Evolutionary conservation across 2,888 invertebrate genomes (phyloP), one percentile per base, ranked within the genome.

Genomic region (Chalcis sispes): DNA sequence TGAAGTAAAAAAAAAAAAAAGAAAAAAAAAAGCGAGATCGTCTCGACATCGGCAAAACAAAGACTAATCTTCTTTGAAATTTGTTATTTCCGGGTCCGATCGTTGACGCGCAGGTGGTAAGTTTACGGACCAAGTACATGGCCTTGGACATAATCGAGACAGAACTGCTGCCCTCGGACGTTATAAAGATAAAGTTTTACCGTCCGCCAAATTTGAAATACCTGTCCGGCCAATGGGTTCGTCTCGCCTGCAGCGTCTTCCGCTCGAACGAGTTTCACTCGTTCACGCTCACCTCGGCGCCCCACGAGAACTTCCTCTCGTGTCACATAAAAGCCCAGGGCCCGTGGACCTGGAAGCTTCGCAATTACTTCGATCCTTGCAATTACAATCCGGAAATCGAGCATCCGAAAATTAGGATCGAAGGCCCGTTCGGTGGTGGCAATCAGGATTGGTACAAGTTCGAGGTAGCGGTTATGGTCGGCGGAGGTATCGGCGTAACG

Each of bases 371-470:
- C 84, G 97, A 97, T 89, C 97, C 97, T 0, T 96, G 95, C 88
- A 97, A 97, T 86, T 96, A 93, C 83, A 96, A 94, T 87, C 93
- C 95, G 0, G 96, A 96, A 80, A 94, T 94, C 83, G 95, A 94
- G 83, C 88, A 89, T 66, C 96, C 96, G 0, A 95, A 95, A 88
- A 94, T 95, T 79, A 93, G 97, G 70, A 93, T 98, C 77, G 97
- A 98, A 88, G 98, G 98, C 7, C 98, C 98, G 0, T 98, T 97
- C 82, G 98, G 98, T 2, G 98, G 98, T 15, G 98, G 98, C 13
- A 98, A 98, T 90, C 98, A 98, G 87, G 98, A 98, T 89, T 98
- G 98, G 98, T 98, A 98, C 90, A 98, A 98, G 88, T 98, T 98
- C 86, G 97, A 98, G 88, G 97, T 98, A 10, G 98, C 98, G 0